phyloP scores from a whole-genome alignment of 2,113 vertebrate genomes.

The Thomomys bottae region DNA sequence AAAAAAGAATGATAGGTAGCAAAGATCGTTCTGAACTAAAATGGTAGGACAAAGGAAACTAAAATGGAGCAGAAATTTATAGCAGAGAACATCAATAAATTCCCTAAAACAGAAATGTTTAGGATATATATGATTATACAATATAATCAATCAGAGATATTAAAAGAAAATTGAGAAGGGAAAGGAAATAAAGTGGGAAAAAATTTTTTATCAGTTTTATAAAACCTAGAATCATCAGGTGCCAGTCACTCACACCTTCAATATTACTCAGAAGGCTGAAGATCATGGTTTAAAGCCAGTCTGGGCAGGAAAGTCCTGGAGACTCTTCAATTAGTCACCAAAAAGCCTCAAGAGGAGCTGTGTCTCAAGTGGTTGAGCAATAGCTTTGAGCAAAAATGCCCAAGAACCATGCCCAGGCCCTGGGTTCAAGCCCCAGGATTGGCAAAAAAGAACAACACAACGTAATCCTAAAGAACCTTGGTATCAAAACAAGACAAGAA shows the following conservation, averaged over 20 bases:
- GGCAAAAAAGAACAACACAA: too few relatives aligned
- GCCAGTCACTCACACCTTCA: too few relatives aligned
- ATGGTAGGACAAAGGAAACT: not conserved
- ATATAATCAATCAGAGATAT: not conserved
- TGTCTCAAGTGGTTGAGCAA: too few relatives aligned
- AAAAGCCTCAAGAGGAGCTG: too few relatives aligned
- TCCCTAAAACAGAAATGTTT: not conserved
- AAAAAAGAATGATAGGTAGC: not conserved
- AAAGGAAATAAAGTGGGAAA: not conserved
- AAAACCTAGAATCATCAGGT: not conserved
- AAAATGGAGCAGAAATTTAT: slow-evolving; percentile 22
- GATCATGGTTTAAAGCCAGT: too few relatives aligned
- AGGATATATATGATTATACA: not conserved
- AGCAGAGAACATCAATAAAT: not conserved
- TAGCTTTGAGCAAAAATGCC: too few relatives aligned
- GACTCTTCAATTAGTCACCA: too few relatives aligned
- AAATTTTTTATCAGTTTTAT: slow-evolving; percentile 22
- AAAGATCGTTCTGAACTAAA: not conserved
- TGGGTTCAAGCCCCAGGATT: too few relatives aligned
- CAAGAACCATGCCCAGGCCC: too few relatives aligned
- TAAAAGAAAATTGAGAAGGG: not conserved
- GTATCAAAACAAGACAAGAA: not conserved
- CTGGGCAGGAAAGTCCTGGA: too few relatives aligned
- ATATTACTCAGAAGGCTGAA: too few relatives aligned
- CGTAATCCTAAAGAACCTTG: not conserved